These are phyloP conservation scores for Eilema depressum DNA, from an alignment of 2,888 invertebrate genomes.

Conservation along the genomic window DNA sequence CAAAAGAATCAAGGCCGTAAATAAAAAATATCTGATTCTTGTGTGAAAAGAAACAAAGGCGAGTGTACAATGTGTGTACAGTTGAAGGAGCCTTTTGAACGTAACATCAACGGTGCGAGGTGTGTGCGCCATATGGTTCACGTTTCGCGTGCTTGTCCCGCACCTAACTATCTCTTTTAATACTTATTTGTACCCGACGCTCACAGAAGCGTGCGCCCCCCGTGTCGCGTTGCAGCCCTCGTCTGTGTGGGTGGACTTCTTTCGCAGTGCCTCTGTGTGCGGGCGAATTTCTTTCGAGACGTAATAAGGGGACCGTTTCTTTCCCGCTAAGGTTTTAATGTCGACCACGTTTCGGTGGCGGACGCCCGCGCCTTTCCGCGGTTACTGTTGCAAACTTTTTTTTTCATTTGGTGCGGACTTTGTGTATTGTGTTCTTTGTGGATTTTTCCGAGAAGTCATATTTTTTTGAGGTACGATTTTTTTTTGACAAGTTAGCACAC, in stretches of 20 bases:
- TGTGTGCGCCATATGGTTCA: constrained; percentile 66
- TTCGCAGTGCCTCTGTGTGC: constrained; percentile 81
- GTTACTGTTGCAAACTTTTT: constrained; percentile 75
- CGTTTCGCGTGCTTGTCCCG: constrained; percentile 72
- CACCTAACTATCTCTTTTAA: constrained; percentile 86
- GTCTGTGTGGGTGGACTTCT: constrained; percentile 83
- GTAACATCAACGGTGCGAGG: constrained; percentile 51
- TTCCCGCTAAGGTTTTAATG: constrained; percentile 87
- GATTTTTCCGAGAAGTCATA: constrained; percentile 45
- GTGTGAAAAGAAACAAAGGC: constrained; percentile 30
- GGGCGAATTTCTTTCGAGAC: constrained; percentile 86
- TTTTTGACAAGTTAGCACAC: constrained; percentile 31
- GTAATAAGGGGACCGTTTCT: constrained; percentile 87
- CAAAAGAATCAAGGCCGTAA: constrained; percentile 8
- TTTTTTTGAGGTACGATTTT: constrained; percentile 43
- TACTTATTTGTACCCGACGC: constrained; percentile 81
- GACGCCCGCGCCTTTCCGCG: constrained; percentile 84
- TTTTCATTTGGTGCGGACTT: constrained; percentile 65
- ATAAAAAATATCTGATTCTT: constrained; percentile 16
- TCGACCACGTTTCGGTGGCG: constrained; percentile 86
- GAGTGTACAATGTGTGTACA: constrained; percentile 24
- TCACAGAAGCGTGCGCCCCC: constrained; percentile 76
- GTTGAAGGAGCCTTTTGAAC: constrained; percentile 47
- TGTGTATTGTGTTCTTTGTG: constrained; percentile 64
- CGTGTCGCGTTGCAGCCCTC: constrained; percentile 69